Percentiles rank a stretch among this genome's conserved stretches.
Evolutionary conservation across 1,140 invertebrate genomes (phyloP).

Genomic region (Drosophila tropicalis): DNA sequence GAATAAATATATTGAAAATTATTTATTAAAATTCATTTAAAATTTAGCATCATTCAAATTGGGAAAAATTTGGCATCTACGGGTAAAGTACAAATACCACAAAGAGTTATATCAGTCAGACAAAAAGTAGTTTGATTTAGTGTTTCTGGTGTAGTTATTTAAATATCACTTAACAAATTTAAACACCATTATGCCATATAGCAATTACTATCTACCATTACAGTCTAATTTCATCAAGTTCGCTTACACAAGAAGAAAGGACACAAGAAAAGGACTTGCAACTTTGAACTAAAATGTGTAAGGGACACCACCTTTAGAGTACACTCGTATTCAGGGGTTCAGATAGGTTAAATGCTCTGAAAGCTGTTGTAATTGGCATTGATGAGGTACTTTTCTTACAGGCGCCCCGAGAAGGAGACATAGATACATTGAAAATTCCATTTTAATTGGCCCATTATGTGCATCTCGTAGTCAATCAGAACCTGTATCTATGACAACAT

Average conservation of each 20-base stretch:
- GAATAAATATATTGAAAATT: too few relatives aligned
- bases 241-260: neutral
- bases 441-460: slow-evolving; percentile 45
- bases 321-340: neutral
- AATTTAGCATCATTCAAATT: too few relatives aligned
- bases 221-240: neutral
- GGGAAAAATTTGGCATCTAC: too few relatives aligned
- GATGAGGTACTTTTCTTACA: neutral
- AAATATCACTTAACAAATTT: too few relatives aligned
- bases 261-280: neutral
- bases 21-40: too few relatives aligned
- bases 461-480: slow-evolving; percentile 11
- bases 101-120: too few relatives aligned
- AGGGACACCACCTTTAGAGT: neutral
- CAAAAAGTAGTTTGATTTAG: too few relatives aligned
- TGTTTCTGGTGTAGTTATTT: too few relatives aligned
- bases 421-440: slow-evolving; percentile 14
- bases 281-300: neutral
- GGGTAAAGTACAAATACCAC: too few relatives aligned
- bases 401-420: neutral
- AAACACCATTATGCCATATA: too few relatives aligned
- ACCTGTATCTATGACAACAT: slow-evolving; percentile 37
- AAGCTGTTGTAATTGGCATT: slow-evolving; percentile 14
- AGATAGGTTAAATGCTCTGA: slow-evolving; percentile 1
- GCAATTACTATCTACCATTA: too few relatives aligned